Evolutionary conservation across 2,113 vertebrate genomes (phyloP).

Genomic region (Phylloscopus whistleri): DNA sequence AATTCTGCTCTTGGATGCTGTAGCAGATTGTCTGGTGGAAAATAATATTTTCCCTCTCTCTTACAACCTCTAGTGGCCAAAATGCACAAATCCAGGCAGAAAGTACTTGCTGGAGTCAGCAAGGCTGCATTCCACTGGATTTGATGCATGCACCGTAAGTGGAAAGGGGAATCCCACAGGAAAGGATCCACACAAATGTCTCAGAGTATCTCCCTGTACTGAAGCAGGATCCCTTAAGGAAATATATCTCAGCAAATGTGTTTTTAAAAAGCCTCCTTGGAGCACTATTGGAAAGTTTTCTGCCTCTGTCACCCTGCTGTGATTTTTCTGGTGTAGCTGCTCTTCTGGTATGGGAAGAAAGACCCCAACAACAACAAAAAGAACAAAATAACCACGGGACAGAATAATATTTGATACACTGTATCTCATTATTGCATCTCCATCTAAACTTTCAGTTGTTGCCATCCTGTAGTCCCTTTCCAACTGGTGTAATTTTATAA

Average conservation of each 20-base stretch:
- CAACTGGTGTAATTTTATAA: neutral
- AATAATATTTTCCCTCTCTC: neutral
- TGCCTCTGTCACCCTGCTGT: neutral
- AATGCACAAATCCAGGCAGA: neutral
- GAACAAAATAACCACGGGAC: neutral
- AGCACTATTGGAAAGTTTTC: neutral
- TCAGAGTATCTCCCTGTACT: neutral
- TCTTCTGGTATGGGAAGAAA: neutral
- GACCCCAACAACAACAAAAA: neutral
- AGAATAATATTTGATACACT: neutral
- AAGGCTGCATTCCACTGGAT: neutral
- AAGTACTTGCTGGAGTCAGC: neutral
- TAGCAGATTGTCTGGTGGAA: neutral
- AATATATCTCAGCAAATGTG: neutral
- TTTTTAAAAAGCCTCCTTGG: neutral
- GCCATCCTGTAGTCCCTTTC: neutral
- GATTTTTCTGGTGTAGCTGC: neutral
- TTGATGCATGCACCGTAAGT: neutral
- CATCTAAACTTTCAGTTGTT: neutral
- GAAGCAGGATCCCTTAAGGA: neutral
- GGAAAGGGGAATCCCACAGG: neutral
- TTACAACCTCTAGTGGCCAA: neutral
- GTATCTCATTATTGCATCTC: neutral
- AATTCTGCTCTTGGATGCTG: neutral
- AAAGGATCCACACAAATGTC: neutral